These are phyloP conservation scores for Drosophila arawakana DNA, from an alignment of 1,140 invertebrate species.

Conservation along the genomic window DNA sequence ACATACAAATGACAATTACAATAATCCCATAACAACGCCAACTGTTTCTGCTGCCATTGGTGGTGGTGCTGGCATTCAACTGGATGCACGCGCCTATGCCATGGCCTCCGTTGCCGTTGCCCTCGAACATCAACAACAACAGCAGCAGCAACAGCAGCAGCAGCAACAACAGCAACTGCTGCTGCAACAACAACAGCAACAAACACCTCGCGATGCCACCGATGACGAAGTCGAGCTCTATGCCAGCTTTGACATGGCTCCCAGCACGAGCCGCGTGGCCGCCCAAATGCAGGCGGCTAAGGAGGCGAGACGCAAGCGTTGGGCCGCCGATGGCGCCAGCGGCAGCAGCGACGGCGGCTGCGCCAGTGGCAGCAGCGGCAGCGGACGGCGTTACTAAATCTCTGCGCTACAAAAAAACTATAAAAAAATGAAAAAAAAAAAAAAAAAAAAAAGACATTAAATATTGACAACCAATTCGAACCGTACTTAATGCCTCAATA, in stretches of 20 bases:
- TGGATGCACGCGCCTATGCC: conserved; percentile 67
- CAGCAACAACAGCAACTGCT: conserved; percentile 11
- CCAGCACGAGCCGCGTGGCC: conserved; percentile 77
- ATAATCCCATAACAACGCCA: background rate
- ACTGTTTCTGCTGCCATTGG: conserved; percentile 2
- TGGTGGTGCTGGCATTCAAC: conserved; percentile 6
- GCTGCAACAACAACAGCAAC: conserved; percentile 5
- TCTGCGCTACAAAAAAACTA: background rate
- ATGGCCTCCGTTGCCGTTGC: conserved; percentile 75
- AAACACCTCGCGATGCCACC: conserved; percentile 57
- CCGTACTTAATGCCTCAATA: background rate
- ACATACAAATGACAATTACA: conserved; percentile 9
- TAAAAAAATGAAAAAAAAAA: background rate
- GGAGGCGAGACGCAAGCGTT: conserved; percentile 74
- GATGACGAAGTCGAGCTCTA: conserved; percentile 81
- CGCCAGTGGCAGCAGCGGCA: conserved; percentile 62
- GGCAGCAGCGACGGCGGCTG: conserved; percentile 74
- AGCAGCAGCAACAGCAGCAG: conserved; percentile 12
- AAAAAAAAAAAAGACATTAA: background rate
- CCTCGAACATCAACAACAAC: conserved; percentile 63
- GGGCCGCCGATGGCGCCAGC: conserved; percentile 75
- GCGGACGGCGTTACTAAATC: conserved; percentile 64
- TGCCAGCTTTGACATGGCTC: conserved; percentile 70
- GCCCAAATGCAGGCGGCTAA: conserved; percentile 81
- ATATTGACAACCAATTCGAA: background rate